A percentile compares a stretch with the other conserved stretches of the same genome.
These are phyloP conservation scores for Drosophila chauvacae DNA, from an alignment of 1,140 invertebrate species.

Conservation along the genomic window DNA sequence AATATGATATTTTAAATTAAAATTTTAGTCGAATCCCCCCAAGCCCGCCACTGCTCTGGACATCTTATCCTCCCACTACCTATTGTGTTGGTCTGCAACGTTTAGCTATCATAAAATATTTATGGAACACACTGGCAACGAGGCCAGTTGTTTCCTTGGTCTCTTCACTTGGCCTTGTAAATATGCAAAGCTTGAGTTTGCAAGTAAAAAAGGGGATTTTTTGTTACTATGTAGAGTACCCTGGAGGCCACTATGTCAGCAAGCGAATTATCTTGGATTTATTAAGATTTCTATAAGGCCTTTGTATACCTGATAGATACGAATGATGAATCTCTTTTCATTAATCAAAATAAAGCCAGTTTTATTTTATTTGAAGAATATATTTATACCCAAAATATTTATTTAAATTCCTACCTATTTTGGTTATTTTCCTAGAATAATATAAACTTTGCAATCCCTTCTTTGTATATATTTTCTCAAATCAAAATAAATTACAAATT, in stretches of 20 bases:
- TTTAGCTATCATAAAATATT: conserved; percentile 62
- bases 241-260: background rate
- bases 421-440: background rate
- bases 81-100: conserved; percentile 39
- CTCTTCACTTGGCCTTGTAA: conserved; percentile 13
- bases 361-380: background rate
- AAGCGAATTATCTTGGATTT: background rate
- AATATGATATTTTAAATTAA: background rate
- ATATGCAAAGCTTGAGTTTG: conserved; percentile 24
- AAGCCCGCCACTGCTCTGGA: background rate
- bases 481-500: background rate
- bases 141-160: conserved; percentile 28
- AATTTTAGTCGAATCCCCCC: background rate
- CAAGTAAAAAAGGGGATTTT: conserved; percentile 5
- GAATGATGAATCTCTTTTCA: background rate
- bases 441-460: background rate
- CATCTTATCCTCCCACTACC: background rate
- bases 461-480: too few species aligned
- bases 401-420: background rate
- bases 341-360: background rate
- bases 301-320: background rate
- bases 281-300: background rate
- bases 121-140: conserved; percentile 34
- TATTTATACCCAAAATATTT: background rate
- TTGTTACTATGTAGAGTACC: background rate